A percentile compares a stretch with the other conserved stretches of the same genome.
phyloP scores from a whole-genome alignment of 2,797 vertebrate genomes.

The Crocidura indochinensis region DNA sequence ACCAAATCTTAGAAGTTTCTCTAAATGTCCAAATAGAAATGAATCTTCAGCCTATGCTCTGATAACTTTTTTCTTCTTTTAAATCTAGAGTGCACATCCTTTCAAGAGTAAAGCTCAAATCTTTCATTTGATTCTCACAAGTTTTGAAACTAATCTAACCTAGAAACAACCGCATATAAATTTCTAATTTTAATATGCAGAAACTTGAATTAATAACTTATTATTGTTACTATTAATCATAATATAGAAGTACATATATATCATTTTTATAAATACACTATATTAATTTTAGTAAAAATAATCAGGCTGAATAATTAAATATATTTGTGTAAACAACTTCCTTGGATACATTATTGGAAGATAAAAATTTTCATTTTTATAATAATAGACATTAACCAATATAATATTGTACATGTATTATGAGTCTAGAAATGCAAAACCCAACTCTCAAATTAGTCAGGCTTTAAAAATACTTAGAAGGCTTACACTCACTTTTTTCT shows the following conservation, averaged over 20 bases:
- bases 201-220: constrained; percentile 10
- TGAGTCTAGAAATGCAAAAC: constrained; percentile 21
- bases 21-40: not conserved
- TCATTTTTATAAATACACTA: not conserved
- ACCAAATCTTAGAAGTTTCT: not conserved
- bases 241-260: not conserved
- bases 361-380: not conserved
- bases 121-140: not conserved
- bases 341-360: not conserved
- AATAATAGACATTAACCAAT: not conserved
- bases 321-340: not conserved
- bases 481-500: not conserved
- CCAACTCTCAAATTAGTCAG: not conserved
- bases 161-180: not conserved
- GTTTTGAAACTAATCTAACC: not conserved
- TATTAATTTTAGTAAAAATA: not conserved
- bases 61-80: not conserved
- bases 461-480: constrained; percentile 5
- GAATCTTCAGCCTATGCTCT: not conserved
- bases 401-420: not conserved
- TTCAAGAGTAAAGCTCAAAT: not conserved
- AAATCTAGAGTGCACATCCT: not conserved
- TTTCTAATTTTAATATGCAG: not conserved
- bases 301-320: not conserved
- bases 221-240: not conserved